These are phyloP conservation scores for Serranus cabrilla DNA, from an alignment of 2,797 vertebrate species.

Conservation along the genomic window DNA sequence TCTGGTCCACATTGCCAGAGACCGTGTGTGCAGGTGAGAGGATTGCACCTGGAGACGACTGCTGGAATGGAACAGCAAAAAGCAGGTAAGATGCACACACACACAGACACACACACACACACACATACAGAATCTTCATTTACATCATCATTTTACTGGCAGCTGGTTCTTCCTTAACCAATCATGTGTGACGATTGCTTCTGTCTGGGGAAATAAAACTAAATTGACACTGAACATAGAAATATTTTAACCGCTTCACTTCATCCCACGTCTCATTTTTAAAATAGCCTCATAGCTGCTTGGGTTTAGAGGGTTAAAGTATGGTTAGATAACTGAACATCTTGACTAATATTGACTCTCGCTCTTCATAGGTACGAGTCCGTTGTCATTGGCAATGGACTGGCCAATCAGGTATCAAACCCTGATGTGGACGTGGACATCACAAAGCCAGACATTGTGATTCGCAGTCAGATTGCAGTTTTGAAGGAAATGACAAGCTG, in stretches of 20 bases:
- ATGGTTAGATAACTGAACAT: not conserved
- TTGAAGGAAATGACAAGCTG: constrained; percentile 94
- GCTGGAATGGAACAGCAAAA: constrained; percentile 96
- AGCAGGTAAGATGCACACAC: constrained; percentile 88
- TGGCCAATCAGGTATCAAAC: constrained; percentile 96
- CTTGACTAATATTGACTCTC: not conserved
- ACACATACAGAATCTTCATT: not conserved
- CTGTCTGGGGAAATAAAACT: no score
- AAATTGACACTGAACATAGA: no score
- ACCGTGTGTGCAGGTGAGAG: constrained; percentile 91
- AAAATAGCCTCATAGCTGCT: no score
- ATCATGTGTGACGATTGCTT: no score
- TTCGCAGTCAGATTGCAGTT: constrained; percentile 93
- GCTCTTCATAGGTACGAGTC: constrained; percentile 89
- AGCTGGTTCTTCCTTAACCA: no score
- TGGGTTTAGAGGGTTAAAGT: no score
- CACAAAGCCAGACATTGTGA: constrained; percentile 92
- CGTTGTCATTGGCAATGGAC: constrained; percentile 93
- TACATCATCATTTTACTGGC: no score
- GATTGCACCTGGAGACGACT: constrained; percentile 91
- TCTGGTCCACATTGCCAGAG: constrained; percentile 97
- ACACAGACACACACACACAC: not conserved
- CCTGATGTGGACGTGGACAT: constrained; percentile 97
- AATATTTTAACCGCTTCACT: no score
- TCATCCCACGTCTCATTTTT: no score